Percentiles rank a stretch among this genome's conserved stretches.
These are phyloP conservation scores for Diabrotica undecimpunctata DNA, from an alignment of 1,140 invertebrate genomes.

Conservation along the genomic window DNA sequence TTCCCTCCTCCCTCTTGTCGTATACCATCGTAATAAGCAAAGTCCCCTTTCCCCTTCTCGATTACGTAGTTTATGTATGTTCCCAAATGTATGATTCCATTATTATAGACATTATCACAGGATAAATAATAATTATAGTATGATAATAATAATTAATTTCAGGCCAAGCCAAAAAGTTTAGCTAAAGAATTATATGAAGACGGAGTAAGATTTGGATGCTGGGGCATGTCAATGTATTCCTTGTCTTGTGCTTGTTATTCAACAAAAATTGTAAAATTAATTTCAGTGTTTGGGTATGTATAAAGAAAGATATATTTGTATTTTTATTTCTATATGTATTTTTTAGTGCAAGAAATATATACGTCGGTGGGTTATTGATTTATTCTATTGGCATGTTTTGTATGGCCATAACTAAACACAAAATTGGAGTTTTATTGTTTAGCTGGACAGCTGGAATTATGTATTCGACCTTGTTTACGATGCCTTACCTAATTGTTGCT, in stretches of 20 bases:
- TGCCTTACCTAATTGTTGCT: conserved; percentile 91
- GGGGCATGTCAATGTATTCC: conserved; percentile 96
- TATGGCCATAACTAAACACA: conserved; percentile 76
- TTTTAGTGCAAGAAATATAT: conserved; percentile 77
- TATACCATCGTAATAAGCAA: too few relatives aligned
- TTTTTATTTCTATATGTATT: background rate
- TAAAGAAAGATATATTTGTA: background rate
- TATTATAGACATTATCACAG: too few relatives aligned
- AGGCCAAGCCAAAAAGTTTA: conserved; percentile 67
- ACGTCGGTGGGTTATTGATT: conserved; percentile 85
- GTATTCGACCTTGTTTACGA: conserved; percentile 96
- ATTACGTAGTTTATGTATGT: too few relatives aligned
- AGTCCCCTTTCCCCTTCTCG: too few relatives aligned
- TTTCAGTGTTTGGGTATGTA: conserved; percentile 74
- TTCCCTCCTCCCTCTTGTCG: too few relatives aligned
- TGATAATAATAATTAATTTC: conserved; percentile 46
- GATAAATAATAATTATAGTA: too few relatives aligned
- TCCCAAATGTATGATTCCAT: too few relatives aligned
- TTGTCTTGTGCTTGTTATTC: conserved; percentile 92
- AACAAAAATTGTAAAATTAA: conserved; percentile 80
- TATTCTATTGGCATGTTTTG: conserved; percentile 86
- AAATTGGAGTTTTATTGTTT: conserved; percentile 79
- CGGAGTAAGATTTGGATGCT: conserved; percentile 91
- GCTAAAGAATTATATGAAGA: conserved; percentile 73
- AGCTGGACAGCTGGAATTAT: conserved; percentile 91